A percentile compares a stretch with the other conserved stretches of the same genome.
phyloP scores from a whole-genome alignment of 2,797 vertebrate species.

The Tapirus indicus region DNA sequence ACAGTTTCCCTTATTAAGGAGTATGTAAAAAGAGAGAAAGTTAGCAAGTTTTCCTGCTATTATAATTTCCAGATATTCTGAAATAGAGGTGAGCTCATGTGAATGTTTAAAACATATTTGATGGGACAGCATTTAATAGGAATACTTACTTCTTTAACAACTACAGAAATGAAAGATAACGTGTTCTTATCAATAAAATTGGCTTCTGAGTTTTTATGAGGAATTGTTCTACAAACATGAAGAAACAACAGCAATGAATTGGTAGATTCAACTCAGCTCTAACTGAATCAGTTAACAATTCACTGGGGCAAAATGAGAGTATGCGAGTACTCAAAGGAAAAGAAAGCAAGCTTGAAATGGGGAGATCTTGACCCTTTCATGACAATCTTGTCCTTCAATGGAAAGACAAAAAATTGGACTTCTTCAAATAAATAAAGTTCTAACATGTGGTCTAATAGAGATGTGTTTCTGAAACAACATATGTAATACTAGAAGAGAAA shows the following conservation, averaged over 20 bases:
- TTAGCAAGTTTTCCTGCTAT: neutral
- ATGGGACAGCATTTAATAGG: constrained; percentile 33
- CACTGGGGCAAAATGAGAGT: neutral
- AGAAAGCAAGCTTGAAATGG: neutral
- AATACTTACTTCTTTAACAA: neutral
- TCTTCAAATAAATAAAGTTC: constrained; percentile 50
- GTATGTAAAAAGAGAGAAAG: neutral
- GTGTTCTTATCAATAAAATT: neutral
- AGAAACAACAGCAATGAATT: constrained; percentile 15
- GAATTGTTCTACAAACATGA: constrained; percentile 4
- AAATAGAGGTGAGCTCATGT: neutral
- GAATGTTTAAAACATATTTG: neutral
- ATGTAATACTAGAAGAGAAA: constrained; percentile 14
- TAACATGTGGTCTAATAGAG: constrained; percentile 26
- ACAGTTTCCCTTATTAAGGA: constrained; percentile 12
- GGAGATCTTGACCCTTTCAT: constrained; percentile 10
- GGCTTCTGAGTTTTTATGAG: constrained; percentile 42
- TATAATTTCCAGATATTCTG: constrained; percentile 36
- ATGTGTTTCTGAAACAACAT: constrained; percentile 43
- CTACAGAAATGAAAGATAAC: neutral
- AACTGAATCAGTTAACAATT: neutral
- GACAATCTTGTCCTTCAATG: neutral
- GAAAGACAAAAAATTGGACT: neutral
- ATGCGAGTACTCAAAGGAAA: neutral
- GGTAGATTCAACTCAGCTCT: neutral